Conservation (phyloP, 2,797 vertebrate genomes). For the Thaleichthys pacificus region DNA sequence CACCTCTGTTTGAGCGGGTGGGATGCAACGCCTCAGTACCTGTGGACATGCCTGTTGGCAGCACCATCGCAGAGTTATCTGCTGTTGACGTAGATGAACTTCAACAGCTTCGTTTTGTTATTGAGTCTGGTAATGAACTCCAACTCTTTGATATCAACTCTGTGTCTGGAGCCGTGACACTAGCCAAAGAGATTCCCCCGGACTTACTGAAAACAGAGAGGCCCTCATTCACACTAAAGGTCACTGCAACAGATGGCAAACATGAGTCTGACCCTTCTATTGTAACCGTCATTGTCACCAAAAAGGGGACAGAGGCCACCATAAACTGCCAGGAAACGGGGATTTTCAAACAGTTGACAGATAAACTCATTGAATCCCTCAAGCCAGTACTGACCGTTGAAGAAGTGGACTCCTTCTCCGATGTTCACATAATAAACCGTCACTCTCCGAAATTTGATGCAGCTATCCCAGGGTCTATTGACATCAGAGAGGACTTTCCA, state of each 20-base stretch:
- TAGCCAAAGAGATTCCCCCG: conserved; percentile 75
- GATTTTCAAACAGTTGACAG: conserved; percentile 81
- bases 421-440: conserved; percentile 84
- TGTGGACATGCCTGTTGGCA: conserved; percentile 76
- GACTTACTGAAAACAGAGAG: conserved; percentile 51
- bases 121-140: conserved; percentile 86
- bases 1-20: conserved; percentile 88
- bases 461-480: conserved; percentile 82
- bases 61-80: conserved; percentile 77
- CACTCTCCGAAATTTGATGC: conserved; percentile 85
- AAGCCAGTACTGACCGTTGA: conserved; percentile 74
- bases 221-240: conserved; percentile 77
- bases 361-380: conserved; percentile 87
- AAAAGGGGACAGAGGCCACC: conserved; percentile 67
- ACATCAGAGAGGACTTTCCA: conserved; percentile 80
- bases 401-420: conserved; percentile 84
- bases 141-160: conserved; percentile 86
- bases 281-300: conserved; percentile 82
- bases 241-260: conserved; percentile 88
- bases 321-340: conserved; percentile 86
- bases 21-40: conserved; percentile 86
- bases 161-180: conserved; percentile 80
- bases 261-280: conserved; percentile 81
- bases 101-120: conserved; percentile 84
- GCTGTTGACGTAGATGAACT: conserved; percentile 93